Evolutionary conservation across 2,888 invertebrate genomes (phyloP), one percentile per base, ranked within the genome.

Genomic region (Acleris holmiana): DNA sequence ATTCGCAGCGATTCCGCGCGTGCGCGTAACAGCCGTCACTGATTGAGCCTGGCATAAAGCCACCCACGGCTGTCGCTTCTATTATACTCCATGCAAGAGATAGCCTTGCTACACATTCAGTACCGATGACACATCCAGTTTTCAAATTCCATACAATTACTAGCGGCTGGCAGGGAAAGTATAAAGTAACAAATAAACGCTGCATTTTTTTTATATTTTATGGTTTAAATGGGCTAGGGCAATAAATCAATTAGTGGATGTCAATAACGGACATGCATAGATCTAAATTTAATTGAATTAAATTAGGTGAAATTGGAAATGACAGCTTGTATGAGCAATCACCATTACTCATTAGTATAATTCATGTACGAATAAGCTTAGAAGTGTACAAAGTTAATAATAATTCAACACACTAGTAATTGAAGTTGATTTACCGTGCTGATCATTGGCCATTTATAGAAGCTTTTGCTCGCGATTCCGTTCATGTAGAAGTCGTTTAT

Each of bases 1-100:
- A 82, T 85, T 84, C 78, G 79, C 79, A 53, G 51, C 69, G 75
- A 69, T 73, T 70, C 68, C 77, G 84, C 89, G 89, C 89, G 88
- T 90, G 91, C 89, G 86, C 79, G 73, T 77, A 83, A 84, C 85
- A 76, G 76, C 84, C 85, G 75, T 78, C 82, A 71, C 86, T 88
- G 88, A 91, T 91, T 88, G 87, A 89, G 76, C 76, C 77, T 74
- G 77, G 74, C 78, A 84, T 85, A 86, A 86, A 88, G 77, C 91
- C 89, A 89, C 90, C 88, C 89, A 88, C 87, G 70, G 74, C 79
- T 78, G 80, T 83, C 84, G 77, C 79, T 82, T 77, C 79, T 83
- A 84, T 82, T 82, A 78, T 80, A 78, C 73, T 70, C 73, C 72
- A 72, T 72, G 70, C 75, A 66, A 69, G 74, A 54, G 58, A 66